A percentile compares a stretch with the other conserved stretches of the same genome.
phyloP scores from a whole-genome alignment of 2,888 invertebrate species.

The Alsophila aescularia region DNA sequence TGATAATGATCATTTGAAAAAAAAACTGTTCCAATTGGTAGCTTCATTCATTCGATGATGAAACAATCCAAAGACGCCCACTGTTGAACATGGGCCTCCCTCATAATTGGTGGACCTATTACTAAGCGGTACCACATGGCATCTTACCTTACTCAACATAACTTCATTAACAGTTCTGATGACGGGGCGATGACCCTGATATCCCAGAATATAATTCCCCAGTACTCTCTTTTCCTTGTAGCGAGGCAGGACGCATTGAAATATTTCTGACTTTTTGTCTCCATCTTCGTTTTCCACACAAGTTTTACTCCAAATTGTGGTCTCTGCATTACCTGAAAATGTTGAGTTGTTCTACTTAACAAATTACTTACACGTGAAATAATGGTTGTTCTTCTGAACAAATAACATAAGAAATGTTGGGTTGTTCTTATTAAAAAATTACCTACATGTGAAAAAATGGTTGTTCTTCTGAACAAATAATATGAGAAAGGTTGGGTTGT shows the following conservation, averaged over 20 bases:
- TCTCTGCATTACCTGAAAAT: conserved; percentile 55
- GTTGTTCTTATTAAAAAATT: too few relatives aligned
- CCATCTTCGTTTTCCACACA: conserved; percentile 56
- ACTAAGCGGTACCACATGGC: not conserved
- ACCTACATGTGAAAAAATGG: too few relatives aligned
- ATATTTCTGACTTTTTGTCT: conserved; percentile 63
- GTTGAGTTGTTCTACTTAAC: not conserved
- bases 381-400: too few relatives aligned
- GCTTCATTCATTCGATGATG: too few relatives aligned
- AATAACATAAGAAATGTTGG: too few relatives aligned
- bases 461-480: too few relatives aligned
- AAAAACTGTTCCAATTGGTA: too few relatives aligned
- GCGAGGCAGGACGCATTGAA: conserved; percentile 65
- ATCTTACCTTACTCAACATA: conserved; percentile 38
- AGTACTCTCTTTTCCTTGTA: conserved; percentile 66
- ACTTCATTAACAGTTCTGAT: conserved; percentile 47
- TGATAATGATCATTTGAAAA: too few relatives aligned
- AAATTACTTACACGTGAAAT: not conserved
- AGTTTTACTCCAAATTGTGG: conserved; percentile 66
- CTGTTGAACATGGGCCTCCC: too few relatives aligned
- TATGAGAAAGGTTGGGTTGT: too few relatives aligned
- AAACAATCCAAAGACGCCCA: too few relatives aligned
- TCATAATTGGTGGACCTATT: too few relatives aligned
- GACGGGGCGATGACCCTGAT: not conserved
- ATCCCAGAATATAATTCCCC: conserved; percentile 36